These are phyloP conservation scores for Hydrolagus affinis DNA, from an alignment of 2,113 vertebrate genomes.

Conservation along the genomic window DNA sequence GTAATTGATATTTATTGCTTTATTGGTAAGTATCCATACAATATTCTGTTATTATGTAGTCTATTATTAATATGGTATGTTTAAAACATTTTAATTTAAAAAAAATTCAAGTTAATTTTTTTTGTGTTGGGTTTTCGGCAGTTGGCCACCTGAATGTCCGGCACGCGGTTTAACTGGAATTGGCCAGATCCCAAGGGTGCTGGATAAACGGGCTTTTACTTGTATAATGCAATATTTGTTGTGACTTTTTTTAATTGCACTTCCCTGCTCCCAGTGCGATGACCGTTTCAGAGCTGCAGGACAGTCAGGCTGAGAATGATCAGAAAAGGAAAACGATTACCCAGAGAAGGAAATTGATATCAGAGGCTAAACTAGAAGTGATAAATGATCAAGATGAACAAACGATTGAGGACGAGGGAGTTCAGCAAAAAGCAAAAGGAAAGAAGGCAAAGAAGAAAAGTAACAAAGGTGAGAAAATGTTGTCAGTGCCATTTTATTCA, in stretches of 20 bases:
- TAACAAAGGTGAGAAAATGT: slow-evolving; percentile 56
- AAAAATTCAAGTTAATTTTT: no score
- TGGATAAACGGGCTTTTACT: no score
- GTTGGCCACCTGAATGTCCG: no score
- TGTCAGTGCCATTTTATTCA: background rate
- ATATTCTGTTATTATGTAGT: no score
- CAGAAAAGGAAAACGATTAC: slow-evolving; percentile 38
- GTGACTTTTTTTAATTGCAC: slow-evolving; percentile 6
- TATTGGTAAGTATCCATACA: no score
- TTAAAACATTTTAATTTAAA: no score
- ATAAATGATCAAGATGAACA: slow-evolving; percentile 41
- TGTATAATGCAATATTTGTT: no score
- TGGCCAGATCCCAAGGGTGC: no score
- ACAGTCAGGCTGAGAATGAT: slow-evolving; percentile 36
- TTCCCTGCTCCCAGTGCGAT: slow-evolving; percentile 46
- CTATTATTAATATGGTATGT: no score
- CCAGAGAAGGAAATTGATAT: slow-evolving; percentile 34
- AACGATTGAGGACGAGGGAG: slow-evolving; percentile 42
- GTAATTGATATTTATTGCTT: no score
- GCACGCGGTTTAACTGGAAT: no score
- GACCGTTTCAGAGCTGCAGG: slow-evolving; percentile 45
- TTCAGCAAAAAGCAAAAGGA: slow-evolving; percentile 51
- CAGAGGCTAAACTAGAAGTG: slow-evolving; percentile 34
- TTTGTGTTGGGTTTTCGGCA: no score
- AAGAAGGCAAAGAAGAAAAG: slow-evolving; percentile 72